Evolutionary conservation across 2,888 invertebrate genomes (phyloP).

Genomic region (Lycophotia porphyrea): DNA sequence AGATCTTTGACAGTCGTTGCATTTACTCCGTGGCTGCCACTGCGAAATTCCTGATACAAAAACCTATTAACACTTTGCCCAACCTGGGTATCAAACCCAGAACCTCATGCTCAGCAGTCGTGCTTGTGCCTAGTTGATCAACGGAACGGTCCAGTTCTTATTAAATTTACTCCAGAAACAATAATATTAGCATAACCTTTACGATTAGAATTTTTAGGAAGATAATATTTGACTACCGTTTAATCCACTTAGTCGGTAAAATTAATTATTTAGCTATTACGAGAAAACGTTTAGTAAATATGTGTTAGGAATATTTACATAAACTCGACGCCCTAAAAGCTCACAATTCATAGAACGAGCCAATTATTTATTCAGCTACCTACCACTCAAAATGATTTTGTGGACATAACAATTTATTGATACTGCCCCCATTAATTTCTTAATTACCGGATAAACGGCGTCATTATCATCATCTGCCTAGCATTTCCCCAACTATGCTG

Average conservation of each 20-base stretch:
- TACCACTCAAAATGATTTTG: background rate
- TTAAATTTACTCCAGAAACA: background rate
- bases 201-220: too few relatives aligned
- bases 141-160: background rate
- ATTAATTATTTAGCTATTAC: background rate
- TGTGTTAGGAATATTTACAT: background rate
- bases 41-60: background rate
- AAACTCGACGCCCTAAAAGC: background rate
- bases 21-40: too few relatives aligned
- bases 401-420: background rate
- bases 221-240: background rate
- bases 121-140: background rate
- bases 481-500: background rate
- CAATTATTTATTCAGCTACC: conserved; percentile 1
- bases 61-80: background rate
- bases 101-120: background rate
- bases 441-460: background rate
- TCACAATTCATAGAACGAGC: background rate
- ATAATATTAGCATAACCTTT: background rate
- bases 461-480: background rate
- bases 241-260: background rate
- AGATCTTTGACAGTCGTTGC: too few relatives aligned
- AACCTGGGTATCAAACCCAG: background rate
- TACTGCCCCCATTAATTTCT: background rate
- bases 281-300: background rate